phyloP scores from a whole-genome alignment of 2,113 vertebrate genomes.

The Saccopteryx leptura region DNA sequence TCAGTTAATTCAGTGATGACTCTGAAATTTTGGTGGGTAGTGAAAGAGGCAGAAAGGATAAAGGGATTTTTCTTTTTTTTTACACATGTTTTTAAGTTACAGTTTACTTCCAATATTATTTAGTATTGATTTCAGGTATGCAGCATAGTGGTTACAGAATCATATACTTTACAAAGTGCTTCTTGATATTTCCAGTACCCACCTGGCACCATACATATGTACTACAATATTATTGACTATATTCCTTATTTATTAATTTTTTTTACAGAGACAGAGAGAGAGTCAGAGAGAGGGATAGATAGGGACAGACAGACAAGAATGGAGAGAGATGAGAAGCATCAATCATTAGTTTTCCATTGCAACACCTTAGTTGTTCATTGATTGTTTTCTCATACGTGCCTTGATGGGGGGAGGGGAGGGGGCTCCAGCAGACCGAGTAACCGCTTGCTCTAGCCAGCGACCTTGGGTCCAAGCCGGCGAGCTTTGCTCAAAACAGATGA shows the following conservation, averaged over 20 bases:
- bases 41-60: background rate
- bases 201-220: background rate
- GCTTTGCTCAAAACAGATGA: too few species aligned
- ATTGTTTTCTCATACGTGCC: too few species aligned
- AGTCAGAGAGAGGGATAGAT: too few species aligned
- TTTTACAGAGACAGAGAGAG: too few species aligned
- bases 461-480: too few species aligned
- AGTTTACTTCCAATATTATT: background rate
- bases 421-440: too few species aligned
- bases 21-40: accelerated
- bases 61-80: background rate
- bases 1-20: background rate
- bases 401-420: too few species aligned
- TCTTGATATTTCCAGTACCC: background rate
- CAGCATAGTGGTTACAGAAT: background rate
- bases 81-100: background rate
- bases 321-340: too few species aligned
- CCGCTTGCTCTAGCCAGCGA: too few species aligned
- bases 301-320: too few species aligned
- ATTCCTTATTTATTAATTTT: background rate
- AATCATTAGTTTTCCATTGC: too few species aligned
- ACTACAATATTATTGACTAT: background rate
- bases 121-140: background rate
- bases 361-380: too few species aligned
- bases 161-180: background rate